Base-by-base conservation (phyloP, 2,888 invertebrate genomes). In the Diabrotica balteata region DNA sequence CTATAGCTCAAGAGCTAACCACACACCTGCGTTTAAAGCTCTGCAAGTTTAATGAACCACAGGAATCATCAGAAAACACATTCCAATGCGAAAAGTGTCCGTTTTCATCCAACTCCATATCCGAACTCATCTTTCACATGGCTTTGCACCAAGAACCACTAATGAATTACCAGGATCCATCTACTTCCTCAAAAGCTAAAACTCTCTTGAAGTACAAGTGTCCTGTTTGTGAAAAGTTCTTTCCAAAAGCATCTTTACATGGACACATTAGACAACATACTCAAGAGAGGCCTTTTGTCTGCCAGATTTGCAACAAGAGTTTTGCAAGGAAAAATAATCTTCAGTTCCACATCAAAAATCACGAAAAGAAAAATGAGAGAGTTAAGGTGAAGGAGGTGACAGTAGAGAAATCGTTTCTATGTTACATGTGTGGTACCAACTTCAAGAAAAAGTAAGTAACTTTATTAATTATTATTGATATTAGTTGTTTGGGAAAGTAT, bases 261-360 rank as follows among this genome's bases (percentile, higher is more conserved):
- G 87, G 88, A 66, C 93, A 94, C 80, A 82, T 94, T 53, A 86
- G 91, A 46, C 87, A 88, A 63, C 94, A 94, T 77, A 93, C 93
- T 0, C 88, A 90, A 44, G 94, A 94, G 78, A 87, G 90, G 68
- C 91, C 91, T 0, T 93, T 88, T 76, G 83, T 85, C 4, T 94
- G 94, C 76, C 81, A 85, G 0, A 79, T 85, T 6, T 94, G 94
- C 78, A 84, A 83, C 0, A 85, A 87, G 0, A 87, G 87, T 69
- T 94, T 93, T 78, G 88, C 89, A 0, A 85, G 91, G 43, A 88
- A 89, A 74, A 88, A 89, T 57, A 90, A 90, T 75, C 84, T 91
- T 60, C 86, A 87, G 45, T 87, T 87, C 66, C 93, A 94, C 80
- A 83, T 85, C 63, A 86, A 82, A 73, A 87, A 87, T 64, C 84